A percentile compares a stretch with the other conserved stretches of the same genome.
These are phyloP conservation scores for Thamnaconus septentrionalis DNA, from an alignment of 2,113 vertebrate species.

Conservation along the genomic window DNA sequence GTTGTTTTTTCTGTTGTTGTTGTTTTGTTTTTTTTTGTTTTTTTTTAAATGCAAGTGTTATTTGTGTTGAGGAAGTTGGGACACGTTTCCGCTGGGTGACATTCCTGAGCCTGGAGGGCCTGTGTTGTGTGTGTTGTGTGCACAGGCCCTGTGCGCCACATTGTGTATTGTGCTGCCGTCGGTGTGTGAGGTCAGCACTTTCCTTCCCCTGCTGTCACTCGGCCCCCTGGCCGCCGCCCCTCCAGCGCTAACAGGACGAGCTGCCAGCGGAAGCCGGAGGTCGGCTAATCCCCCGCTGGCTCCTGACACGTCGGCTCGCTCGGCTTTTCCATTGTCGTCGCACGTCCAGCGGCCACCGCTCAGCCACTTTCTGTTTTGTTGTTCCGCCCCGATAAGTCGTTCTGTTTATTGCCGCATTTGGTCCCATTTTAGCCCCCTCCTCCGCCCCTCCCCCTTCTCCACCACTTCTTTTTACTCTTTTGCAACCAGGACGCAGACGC, in stretches of 20 bases:
- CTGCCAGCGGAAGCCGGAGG: conserved; percentile 77
- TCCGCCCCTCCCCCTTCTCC: neutral
- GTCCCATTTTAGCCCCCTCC: conserved; percentile 38
- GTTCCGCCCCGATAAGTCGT: conserved; percentile 46
- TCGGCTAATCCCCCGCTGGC: conserved; percentile 74
- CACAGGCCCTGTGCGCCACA: neutral
- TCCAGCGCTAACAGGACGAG: conserved; percentile 66
- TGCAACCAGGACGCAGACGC: conserved; percentile 52
- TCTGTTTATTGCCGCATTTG: conserved; percentile 62
- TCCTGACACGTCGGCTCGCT: conserved; percentile 71
- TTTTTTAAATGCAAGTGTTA: conserved; percentile 9
- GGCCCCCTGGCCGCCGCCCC: conserved; percentile 16
- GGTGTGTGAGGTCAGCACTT: conserved; percentile 78
- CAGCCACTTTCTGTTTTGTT: conserved; percentile 65
- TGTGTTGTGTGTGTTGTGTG: conserved; percentile 28
- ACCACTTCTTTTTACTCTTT: too few relatives aligned
- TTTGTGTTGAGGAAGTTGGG: conserved; percentile 28
- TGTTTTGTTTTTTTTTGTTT: conserved; percentile 20
- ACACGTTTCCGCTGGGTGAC: conserved; percentile 65
- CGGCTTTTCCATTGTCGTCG: conserved; percentile 74
- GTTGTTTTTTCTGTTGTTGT: conserved; percentile 10
- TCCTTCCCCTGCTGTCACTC: conserved; percentile 61
- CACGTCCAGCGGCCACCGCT: conserved; percentile 43
- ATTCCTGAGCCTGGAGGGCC: conserved; percentile 61
- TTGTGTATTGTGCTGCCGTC: conserved; percentile 36